Percentiles rank a stretch among this genome's conserved stretches.
These are phyloP conservation scores for Chitala chitala DNA, from an alignment of 2,113 vertebrate species.

Conservation along the genomic window DNA sequence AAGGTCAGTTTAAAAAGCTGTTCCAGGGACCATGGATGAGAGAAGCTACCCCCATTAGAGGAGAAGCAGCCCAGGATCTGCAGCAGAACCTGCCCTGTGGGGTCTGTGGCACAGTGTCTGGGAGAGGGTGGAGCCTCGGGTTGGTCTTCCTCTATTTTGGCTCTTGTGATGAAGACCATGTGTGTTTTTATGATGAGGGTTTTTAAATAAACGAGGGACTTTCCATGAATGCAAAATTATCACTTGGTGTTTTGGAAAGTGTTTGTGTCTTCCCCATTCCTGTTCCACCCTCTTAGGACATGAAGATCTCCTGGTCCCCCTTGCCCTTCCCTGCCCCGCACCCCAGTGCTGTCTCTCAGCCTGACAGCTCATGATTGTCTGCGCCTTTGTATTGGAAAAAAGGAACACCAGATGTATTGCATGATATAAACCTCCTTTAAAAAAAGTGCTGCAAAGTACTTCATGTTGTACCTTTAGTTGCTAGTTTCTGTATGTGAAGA, in stretches of 20 bases:
- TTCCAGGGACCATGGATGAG: no score
- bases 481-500: no score
- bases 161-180: not conserved
- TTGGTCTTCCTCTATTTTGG: not conserved
- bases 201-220: slow-evolving; percentile 5
- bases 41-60: no score
- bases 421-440: not conserved
- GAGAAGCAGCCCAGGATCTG: no score
- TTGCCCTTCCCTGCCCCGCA: not conserved
- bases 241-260: slow-evolving; percentile 4
- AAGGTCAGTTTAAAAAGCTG: no score
- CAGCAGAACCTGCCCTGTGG: no score
- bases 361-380: not conserved
- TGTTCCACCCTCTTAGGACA: no score
- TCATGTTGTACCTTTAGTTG: not conserved
- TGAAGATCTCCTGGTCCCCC: no score
- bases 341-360: not conserved
- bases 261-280: no score
- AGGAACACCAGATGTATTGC: not conserved
- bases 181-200: slow-evolving; percentile 14
- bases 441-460: no score
- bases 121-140: not conserved
- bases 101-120: not conserved
- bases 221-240: slow-evolving; percentile 13
- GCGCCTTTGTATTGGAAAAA: not conserved